Percentiles rank a stretch among this genome's conserved stretches.
These are phyloP conservation scores for Malurus leucopterus DNA, from an alignment of 2,797 vertebrate genomes.

Conservation along the genomic window DNA sequence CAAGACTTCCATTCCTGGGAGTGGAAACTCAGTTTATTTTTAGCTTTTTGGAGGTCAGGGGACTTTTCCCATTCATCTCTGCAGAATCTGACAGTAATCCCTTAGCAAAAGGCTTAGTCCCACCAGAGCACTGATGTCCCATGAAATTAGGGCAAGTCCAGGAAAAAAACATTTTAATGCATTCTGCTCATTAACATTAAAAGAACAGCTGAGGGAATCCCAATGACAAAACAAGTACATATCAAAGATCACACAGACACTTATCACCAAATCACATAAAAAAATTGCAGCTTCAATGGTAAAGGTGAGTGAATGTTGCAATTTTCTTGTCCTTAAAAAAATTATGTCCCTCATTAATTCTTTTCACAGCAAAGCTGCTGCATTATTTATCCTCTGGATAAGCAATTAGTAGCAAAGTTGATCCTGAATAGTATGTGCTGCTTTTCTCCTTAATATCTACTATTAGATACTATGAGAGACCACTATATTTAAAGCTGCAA, in stretches of 20 bases:
- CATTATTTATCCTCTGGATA: not conserved
- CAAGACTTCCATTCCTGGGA: not conserved
- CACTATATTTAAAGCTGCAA: not conserved
- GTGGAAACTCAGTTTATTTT: not conserved
- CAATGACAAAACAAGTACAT: not conserved
- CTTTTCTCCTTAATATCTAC: not conserved
- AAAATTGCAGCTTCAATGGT: not conserved
- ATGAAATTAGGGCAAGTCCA: not conserved
- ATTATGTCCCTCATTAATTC: not conserved
- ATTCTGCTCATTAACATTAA: not conserved
- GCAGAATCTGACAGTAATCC: not conserved
- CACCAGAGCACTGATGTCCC: not conserved
- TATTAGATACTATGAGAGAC: not conserved
- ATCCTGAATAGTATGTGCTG: not conserved
- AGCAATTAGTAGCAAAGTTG: not conserved
- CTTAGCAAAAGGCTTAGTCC: not conserved
- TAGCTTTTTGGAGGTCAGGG: not conserved
- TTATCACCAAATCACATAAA: not conserved
- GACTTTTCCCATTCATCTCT: not conserved
- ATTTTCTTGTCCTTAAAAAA: not conserved
- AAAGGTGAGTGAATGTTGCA: not conserved
- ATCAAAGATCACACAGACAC: not conserved
- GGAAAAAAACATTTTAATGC: not conserved
- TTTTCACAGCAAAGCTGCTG: not conserved
- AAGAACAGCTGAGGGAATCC: not conserved